Conservation (phyloP, 2,113 vertebrate genomes). For the Pithys albifrons region DNA sequence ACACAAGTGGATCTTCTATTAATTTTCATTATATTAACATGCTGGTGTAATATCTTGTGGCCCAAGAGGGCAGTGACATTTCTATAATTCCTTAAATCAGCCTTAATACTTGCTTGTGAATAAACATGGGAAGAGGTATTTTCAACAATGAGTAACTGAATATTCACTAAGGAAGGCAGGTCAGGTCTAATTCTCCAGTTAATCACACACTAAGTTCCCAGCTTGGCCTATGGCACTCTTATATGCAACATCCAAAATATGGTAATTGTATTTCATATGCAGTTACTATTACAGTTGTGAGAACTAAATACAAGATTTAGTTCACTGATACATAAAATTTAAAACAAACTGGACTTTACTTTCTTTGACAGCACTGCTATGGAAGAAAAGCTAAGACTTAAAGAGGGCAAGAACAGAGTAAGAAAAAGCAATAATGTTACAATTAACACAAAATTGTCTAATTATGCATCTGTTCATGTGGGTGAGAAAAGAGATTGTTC, state of each 20-base stretch:
- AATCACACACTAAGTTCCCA: not conserved
- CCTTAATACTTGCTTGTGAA: not conserved
- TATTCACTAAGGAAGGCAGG: not conserved
- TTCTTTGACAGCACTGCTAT: not conserved
- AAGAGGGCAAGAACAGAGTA: not conserved
- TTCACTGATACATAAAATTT: not conserved
- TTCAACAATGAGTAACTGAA: not conserved
- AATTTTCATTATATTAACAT: conserved; percentile 3
- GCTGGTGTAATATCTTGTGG: not conserved
- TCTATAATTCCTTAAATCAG: not conserved
- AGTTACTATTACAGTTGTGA: not conserved
- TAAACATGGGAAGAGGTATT: not conserved
- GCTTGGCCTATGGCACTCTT: not conserved
- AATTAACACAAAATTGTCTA: not conserved
- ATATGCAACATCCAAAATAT: not conserved
- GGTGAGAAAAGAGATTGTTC: not conserved
- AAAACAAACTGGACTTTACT: not conserved
- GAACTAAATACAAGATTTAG: not conserved
- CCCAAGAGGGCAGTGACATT: not conserved
- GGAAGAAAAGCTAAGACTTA: not conserved
- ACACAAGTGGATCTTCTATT: not conserved
- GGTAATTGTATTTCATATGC: not conserved
- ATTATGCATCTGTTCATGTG: not conserved
- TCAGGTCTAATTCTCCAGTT: not conserved
- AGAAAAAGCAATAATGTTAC: not conserved